These are phyloP conservation scores for Lethenteron reissneri DNA, from an alignment of 2,113 vertebrate species.

Conservation along the genomic window DNA sequence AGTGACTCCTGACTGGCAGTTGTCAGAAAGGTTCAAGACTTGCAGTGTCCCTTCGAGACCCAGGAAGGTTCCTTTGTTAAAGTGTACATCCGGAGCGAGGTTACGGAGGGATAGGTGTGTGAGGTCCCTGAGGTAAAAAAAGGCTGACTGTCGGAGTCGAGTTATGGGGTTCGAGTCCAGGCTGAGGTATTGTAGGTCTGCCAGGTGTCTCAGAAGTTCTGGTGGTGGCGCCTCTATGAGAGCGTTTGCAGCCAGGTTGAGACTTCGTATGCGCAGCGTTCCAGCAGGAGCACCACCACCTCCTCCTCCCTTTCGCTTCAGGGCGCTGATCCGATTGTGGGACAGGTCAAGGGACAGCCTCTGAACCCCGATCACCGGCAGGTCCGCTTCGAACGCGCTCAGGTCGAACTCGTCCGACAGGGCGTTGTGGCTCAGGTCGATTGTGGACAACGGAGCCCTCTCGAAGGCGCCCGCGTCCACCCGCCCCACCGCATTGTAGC, in stretches of 20 bases:
- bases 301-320: conserved; percentile 16
- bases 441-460: conserved; percentile 45
- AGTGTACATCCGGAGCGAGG: conserved; percentile 14
- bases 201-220: conserved; percentile 30
- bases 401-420: conserved; percentile 34
- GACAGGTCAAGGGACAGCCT: conserved; percentile 32
- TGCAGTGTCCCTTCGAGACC: conserved; percentile 41
- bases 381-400: conserved; percentile 23
- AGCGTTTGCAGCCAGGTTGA: conserved; percentile 50
- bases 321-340: conserved; percentile 33
- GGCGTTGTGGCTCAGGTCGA: conserved; percentile 64
- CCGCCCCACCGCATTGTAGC: conserved; percentile 47
- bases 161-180: conserved; percentile 53
- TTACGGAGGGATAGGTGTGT: conserved; percentile 49
- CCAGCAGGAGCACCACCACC: conserved; percentile 13
- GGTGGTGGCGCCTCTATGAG: conserved; percentile 26
- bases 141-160: conserved; percentile 28
- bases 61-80: too few relatives aligned
- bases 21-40: conserved; percentile 61
- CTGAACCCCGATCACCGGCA: too few relatives aligned
- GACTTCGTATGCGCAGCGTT: conserved; percentile 36
- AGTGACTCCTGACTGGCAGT: conserved; percentile 16
- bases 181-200: conserved; percentile 40
- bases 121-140: conserved; percentile 38
- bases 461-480: conserved; percentile 41